These are phyloP conservation scores for Lacerta bilineata DNA, from an alignment of 2,797 vertebrate species.

Conservation along the genomic window DNA sequence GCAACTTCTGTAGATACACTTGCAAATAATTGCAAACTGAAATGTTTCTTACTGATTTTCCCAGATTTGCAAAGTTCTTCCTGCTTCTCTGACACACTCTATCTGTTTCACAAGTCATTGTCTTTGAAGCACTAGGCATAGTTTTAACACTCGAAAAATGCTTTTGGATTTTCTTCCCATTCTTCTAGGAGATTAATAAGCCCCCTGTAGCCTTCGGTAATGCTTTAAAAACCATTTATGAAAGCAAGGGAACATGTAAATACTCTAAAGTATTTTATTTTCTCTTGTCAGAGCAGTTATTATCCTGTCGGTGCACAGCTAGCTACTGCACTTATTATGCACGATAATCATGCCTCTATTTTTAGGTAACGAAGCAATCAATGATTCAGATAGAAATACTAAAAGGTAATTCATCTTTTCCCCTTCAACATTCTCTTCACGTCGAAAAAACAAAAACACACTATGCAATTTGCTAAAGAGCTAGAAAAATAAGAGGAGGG, in stretches of 20 bases:
- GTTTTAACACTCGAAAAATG: constrained; percentile 1
- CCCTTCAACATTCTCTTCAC: constrained; percentile 9
- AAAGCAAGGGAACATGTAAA: constrained; percentile 39
- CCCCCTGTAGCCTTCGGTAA: constrained; percentile 16
- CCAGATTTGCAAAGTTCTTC: not conserved
- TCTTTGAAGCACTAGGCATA: constrained; percentile 13
- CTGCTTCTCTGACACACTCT: not conserved
- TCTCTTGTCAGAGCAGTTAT: constrained; percentile 44
- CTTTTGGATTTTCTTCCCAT: constrained; percentile 11
- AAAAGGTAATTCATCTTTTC: constrained; percentile 29
- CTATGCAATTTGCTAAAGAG: constrained; percentile 2
- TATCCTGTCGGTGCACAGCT: constrained; percentile 37
- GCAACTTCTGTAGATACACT: not conserved
- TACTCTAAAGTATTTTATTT: constrained; percentile 41
- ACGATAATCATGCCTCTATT: constrained; percentile 47
- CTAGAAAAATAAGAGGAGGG: not conserved
- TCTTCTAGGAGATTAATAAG: constrained; percentile 39
- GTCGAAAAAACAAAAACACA: not conserved
- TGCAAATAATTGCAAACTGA: not conserved
- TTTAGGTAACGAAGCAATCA: constrained; percentile 54
- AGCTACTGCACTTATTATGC: constrained; percentile 31
- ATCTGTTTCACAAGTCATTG: constrained; percentile 18
- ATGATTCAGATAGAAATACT: constrained; percentile 44
- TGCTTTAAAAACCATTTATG: constrained; percentile 40
- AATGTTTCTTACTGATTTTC: not conserved